A percentile compares a stretch with the other conserved stretches of the same genome.
These are phyloP conservation scores for Ypsolopha scabrella DNA, from an alignment of 2,888 invertebrate genomes.

Conservation along the genomic window DNA sequence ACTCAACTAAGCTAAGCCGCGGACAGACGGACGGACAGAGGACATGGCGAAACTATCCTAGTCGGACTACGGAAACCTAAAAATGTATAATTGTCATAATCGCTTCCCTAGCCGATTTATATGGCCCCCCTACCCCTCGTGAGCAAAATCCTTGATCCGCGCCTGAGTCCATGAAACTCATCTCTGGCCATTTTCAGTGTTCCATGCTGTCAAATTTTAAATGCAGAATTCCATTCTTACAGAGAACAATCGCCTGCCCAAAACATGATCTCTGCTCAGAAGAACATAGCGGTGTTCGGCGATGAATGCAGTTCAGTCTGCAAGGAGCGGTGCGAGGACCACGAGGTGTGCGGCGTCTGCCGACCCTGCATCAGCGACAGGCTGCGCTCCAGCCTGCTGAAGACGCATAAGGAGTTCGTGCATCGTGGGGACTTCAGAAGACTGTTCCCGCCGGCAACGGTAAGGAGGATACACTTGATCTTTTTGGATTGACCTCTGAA, in stretches of 20 bases:
- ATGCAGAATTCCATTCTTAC: constrained; percentile 12
- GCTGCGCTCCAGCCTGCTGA: constrained; percentile 69
- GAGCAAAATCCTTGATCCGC: no score
- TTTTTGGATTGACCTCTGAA: no score
- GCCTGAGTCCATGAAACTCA: no score
- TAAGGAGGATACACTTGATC: constrained; percentile 12
- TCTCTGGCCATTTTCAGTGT: no score
- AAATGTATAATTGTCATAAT: no score
- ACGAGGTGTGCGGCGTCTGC: constrained; percentile 79
- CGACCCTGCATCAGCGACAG: constrained; percentile 77
- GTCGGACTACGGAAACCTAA: no score
- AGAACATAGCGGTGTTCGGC: constrained; percentile 83
- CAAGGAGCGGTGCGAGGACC: constrained; percentile 70
- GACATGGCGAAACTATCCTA: no score
- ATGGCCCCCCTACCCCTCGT: no score
- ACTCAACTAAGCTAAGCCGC: no score
- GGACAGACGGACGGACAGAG: no score
- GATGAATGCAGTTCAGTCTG: constrained; percentile 70
- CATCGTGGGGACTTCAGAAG: constrained; percentile 84
- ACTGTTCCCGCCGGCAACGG: constrained; percentile 82
- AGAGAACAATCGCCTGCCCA: constrained; percentile 54
- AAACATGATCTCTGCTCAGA: constrained; percentile 79
- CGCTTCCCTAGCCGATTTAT: no score
- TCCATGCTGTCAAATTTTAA: no score
- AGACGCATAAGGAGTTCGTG: constrained; percentile 84